These are phyloP conservation scores for Aythya baeri DNA, from an alignment of 2,113 vertebrate genomes.

Conservation along the genomic window DNA sequence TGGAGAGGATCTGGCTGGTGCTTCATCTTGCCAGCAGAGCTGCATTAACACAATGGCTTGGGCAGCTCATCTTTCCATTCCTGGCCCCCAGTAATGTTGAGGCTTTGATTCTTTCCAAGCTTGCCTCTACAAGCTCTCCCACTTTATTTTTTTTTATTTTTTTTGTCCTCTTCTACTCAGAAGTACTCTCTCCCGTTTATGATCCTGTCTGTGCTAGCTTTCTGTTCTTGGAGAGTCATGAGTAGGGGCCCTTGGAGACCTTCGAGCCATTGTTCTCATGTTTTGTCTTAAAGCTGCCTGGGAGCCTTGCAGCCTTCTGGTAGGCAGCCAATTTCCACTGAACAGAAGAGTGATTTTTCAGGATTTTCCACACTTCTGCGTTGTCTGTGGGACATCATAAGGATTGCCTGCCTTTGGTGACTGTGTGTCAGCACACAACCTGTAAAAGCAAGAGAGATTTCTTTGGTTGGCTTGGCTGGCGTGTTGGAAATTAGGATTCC, in stretches of 20 bases:
- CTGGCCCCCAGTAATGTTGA: background rate
- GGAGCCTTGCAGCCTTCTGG: background rate
- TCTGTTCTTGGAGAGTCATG: background rate
- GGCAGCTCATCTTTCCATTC: background rate
- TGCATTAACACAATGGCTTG: background rate
- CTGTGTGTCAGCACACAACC: background rate
- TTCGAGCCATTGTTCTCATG: background rate
- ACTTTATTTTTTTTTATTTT: background rate
- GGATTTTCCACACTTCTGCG: background rate
- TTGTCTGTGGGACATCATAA: background rate
- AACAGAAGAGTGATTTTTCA: background rate
- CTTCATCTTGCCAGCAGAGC: background rate
- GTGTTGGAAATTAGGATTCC: background rate
- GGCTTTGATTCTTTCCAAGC: background rate
- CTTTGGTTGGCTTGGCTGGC: background rate
- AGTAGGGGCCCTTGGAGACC: background rate
- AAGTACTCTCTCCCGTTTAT: background rate
- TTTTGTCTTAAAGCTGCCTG: constrained; percentile 8
- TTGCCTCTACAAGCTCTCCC: background rate
- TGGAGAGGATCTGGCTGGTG: background rate
- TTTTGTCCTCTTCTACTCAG: background rate
- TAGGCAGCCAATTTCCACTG: background rate
- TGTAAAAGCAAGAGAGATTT: background rate
- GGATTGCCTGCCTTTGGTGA: background rate
- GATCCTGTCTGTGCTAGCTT: background rate